Evolutionary conservation across 2,113 vertebrate genomes (phyloP).

Genomic region (Zosterops japonicus): DNA sequence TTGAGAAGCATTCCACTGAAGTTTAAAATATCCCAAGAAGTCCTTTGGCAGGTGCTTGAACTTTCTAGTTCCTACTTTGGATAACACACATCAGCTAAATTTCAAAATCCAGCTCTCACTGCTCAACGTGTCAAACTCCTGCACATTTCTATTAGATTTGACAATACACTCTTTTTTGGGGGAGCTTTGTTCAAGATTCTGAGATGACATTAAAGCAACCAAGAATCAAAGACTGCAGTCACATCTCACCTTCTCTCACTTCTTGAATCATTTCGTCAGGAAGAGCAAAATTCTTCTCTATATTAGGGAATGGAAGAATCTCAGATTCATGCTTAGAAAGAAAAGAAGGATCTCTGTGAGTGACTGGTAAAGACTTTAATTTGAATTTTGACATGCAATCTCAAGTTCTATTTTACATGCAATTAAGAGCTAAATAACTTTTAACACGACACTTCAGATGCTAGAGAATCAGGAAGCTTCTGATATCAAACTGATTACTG

Average conservation of each 20-base stretch:
- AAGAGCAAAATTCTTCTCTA: conserved; percentile 92
- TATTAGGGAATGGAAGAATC: conserved; percentile 93
- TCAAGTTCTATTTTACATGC: background rate
- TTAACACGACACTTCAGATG: background rate
- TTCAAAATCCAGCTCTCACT: background rate
- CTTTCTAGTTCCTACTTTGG: background rate
- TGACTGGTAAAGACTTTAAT: background rate
- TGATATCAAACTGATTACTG: background rate
- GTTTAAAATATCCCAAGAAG: background rate
- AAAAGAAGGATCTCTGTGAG: background rate
- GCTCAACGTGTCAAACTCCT: background rate
- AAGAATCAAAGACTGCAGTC: background rate
- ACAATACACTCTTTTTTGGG: fast-evolving
- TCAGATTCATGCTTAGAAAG: conserved; percentile 91
- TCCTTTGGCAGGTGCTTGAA: background rate
- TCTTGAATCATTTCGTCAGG: conserved; percentile 97
- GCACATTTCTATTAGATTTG: background rate
- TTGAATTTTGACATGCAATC: background rate
- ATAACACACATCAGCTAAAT: background rate
- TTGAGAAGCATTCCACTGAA: background rate
- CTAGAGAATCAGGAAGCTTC: background rate
- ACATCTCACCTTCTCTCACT: conserved; percentile 90
- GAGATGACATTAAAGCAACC: background rate
- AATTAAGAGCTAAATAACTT: background rate
- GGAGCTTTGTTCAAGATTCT: background rate